These are phyloP conservation scores for Girardinus metallicus DNA, from an alignment of 2,797 vertebrate genomes.

Conservation along the genomic window DNA sequence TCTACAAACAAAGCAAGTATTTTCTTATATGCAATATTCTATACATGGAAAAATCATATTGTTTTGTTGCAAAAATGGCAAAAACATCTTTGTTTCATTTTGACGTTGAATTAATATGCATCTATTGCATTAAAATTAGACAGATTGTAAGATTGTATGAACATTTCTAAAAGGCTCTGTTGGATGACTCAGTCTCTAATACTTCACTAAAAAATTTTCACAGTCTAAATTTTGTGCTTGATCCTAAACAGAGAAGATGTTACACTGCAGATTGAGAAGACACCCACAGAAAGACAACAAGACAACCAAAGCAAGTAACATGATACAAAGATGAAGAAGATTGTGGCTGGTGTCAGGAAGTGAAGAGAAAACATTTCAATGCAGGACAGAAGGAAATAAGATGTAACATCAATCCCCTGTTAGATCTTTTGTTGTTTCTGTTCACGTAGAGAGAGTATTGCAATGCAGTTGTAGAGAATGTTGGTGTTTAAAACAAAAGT, in stretches of 20 bases:
- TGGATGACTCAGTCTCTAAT: neutral
- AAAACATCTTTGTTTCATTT: neutral
- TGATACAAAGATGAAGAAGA: constrained; percentile 17
- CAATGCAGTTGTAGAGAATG: constrained; percentile 24
- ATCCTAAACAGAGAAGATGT: constrained; percentile 47
- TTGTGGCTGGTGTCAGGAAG: constrained; percentile 9
- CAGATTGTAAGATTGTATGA: too few relatives aligned
- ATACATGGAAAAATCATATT: neutral
- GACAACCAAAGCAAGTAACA: constrained; percentile 15
- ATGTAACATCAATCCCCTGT: constrained; percentile 28
- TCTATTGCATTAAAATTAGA: too few relatives aligned
- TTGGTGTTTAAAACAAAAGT: constrained; percentile 15
- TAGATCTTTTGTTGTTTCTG: constrained; percentile 8
- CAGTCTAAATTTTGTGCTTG: constrained; percentile 7
- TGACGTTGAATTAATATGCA: neutral
- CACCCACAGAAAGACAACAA: constrained; percentile 24
- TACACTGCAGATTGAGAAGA: constrained; percentile 43
- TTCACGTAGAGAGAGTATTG: constrained; percentile 19
- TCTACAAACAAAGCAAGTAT: neutral
- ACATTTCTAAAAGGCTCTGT: neutral
- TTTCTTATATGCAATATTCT: neutral
- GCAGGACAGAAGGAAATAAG: constrained; percentile 7
- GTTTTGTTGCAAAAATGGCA: neutral
- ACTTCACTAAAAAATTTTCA: neutral
- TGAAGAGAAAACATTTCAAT: constrained; percentile 3